Conservation (phyloP, 2,113 vertebrate species). For the Erinaceus europaeus region DNA sequence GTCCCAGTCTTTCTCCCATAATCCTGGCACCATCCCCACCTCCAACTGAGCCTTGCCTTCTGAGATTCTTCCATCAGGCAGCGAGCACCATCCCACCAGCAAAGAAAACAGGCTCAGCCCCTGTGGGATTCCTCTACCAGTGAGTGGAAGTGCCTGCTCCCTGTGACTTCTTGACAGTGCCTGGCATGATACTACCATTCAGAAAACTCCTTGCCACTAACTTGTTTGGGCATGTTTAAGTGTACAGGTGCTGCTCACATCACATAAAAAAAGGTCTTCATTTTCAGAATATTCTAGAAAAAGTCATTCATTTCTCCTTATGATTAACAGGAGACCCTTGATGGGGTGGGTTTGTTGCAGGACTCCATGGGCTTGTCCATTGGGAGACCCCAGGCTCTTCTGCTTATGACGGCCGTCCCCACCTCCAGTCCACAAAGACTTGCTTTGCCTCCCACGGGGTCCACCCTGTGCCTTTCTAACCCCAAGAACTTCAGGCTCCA, state of each 20-base stretch:
- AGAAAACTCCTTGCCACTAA: constrained; percentile 6
- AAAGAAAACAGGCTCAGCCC: background rate
- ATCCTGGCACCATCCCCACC: background rate
- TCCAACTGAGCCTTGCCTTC: rapidly evolving
- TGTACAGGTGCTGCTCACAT: background rate
- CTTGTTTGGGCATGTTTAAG: background rate
- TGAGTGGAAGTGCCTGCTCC: constrained; percentile 16
- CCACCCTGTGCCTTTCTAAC: rapidly evolving
- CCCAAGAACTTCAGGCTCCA: background rate
- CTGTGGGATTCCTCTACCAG: background rate
- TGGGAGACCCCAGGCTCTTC: background rate
- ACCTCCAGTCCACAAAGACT: background rate
- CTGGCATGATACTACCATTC: background rate
- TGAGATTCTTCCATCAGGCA: background rate
- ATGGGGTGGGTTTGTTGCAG: background rate
- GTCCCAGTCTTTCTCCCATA: background rate
- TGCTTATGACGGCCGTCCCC: background rate
- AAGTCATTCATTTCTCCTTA: background rate
- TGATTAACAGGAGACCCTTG: background rate
- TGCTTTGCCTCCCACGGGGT: rapidly evolving
- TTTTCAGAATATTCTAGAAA: background rate
- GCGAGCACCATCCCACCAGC: background rate
- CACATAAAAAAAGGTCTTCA: background rate
- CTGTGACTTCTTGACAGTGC: background rate
- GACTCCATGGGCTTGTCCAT: background rate